Conservation (phyloP, 2,113 vertebrate genomes). For the Butastur rufipennis region DNA sequence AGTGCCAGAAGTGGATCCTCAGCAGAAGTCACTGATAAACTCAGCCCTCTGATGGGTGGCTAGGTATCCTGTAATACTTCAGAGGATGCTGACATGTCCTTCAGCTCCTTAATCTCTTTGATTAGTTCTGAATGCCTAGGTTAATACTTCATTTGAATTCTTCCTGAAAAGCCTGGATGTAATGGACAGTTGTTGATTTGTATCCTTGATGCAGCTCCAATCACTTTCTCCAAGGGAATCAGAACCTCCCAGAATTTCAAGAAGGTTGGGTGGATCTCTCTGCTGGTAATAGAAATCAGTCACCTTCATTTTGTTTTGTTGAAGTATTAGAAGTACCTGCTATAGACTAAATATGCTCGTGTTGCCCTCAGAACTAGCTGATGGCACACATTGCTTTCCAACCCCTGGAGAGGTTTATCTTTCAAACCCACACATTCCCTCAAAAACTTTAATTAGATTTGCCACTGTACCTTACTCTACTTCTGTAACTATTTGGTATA, state of each 20-base stretch:
- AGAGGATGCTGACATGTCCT: neutral
- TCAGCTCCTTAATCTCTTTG: neutral
- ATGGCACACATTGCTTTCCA: neutral
- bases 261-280: neutral
- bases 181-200: neutral
- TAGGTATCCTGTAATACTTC: neutral
- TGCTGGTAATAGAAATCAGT: neutral
- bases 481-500: constrained; percentile 28
- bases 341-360: neutral
- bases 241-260: neutral
- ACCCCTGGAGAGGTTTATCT: neutral
- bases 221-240: neutral
- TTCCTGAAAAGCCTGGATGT: neutral
- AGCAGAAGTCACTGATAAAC: neutral
- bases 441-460: constrained; percentile 20
- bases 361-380: neutral
- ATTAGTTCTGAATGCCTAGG: neutral
- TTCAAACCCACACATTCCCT: neutral
- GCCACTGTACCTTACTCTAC: neutral
- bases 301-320: neutral
- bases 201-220: neutral
- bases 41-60: neutral
- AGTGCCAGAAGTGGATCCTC: neutral
- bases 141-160: neutral
- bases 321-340: neutral